phyloP scores from a whole-genome alignment of 1,140 invertebrate genomes.

The Thalassaphorura encarpata region DNA sequence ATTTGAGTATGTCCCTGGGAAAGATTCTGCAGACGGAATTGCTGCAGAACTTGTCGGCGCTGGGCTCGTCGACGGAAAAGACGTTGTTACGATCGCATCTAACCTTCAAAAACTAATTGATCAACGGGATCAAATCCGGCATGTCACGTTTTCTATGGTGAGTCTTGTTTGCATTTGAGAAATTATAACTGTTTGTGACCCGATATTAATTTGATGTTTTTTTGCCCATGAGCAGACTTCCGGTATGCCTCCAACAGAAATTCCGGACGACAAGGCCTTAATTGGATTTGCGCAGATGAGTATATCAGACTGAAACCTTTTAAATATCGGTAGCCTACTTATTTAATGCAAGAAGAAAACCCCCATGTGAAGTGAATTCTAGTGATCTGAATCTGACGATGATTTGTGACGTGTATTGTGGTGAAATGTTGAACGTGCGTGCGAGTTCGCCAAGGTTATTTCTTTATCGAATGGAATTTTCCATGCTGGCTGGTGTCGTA shows the following conservation, averaged over 20 bases:
- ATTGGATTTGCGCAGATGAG: slow-evolving; percentile 95
- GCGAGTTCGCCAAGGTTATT: too few relatives aligned
- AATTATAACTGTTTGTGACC: background rate
- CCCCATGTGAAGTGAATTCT: background rate
- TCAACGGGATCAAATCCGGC: slow-evolving; percentile 46
- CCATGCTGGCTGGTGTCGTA: too few relatives aligned
- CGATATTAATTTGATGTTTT: background rate
- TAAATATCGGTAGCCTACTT: background rate
- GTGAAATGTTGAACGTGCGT: too few relatives aligned
- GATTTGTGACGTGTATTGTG: too few relatives aligned
- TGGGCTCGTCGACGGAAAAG: slow-evolving; percentile 82
- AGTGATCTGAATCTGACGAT: background rate
- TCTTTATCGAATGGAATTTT: too few relatives aligned
- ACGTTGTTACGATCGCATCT: slow-evolving; percentile 78
- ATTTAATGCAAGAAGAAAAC: background rate
- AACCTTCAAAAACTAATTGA: slow-evolving; percentile 89
- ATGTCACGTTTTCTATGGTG: slow-evolving; percentile 87
- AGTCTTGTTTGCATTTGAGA: slow-evolving; percentile 35
- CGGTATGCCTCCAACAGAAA: slow-evolving; percentile 65
- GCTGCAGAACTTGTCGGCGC: slow-evolving; percentile 88
- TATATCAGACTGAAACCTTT: slow-evolving; percentile 59
- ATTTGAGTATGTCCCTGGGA: slow-evolving; percentile 85
- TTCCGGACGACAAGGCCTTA: slow-evolving; percentile 83
- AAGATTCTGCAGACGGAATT: slow-evolving; percentile 89
- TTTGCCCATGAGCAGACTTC: slow-evolving; percentile 61